Evolutionary conservation across 2,113 vertebrate genomes (phyloP), one percentile per base, ranked within the genome.

Genomic region (Heteronetta atricapilla): DNA sequence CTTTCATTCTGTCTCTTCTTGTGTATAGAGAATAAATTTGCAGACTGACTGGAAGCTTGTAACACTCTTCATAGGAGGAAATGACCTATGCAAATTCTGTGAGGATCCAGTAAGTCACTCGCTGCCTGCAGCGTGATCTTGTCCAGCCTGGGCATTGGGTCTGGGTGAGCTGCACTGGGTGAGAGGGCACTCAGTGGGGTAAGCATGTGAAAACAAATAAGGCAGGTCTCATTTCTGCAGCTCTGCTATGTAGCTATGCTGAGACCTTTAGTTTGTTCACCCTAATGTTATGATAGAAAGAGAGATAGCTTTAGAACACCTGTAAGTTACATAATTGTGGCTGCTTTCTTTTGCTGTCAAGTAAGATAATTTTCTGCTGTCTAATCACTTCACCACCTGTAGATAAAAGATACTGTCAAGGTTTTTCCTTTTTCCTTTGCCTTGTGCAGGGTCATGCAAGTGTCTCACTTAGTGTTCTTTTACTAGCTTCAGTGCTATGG

Each of bases 1-100:
- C 8, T 86, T 79, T 23, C 10, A 33, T 29, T 94, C 53, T 9
- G 19, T 97, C 78, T 94, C 55, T 19, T 79, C 69, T 13, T 76
- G 14, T 79, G 20, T 56, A 74, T 88, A 98, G 98, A 95, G 42
- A 11, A 94, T 98, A 90, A 90, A 98, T 88, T 95, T 98, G 29
- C 77, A 97, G 63, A 93, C 96, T 25, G 98, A 98, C 44, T 98
- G 98, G 98, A 98, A 98, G 91, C 42, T 98, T n/a, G 90, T 98
- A 89, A 98, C 98, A 1, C 6, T 98, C 40, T 97, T 98, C 66
- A 96, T 98, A 75, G 98, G 98, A 75, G 96, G 96, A 95, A 98
- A 98, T 25, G 97, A 98, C 86, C 96, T 98, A 11, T 98, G 98
- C 14, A 0, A 0, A 0, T 46, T 29, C 90, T 98, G 98, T 23